phyloP scores from a whole-genome alignment of 2,113 vertebrate species.

The Dipodomys spectabilis region DNA sequence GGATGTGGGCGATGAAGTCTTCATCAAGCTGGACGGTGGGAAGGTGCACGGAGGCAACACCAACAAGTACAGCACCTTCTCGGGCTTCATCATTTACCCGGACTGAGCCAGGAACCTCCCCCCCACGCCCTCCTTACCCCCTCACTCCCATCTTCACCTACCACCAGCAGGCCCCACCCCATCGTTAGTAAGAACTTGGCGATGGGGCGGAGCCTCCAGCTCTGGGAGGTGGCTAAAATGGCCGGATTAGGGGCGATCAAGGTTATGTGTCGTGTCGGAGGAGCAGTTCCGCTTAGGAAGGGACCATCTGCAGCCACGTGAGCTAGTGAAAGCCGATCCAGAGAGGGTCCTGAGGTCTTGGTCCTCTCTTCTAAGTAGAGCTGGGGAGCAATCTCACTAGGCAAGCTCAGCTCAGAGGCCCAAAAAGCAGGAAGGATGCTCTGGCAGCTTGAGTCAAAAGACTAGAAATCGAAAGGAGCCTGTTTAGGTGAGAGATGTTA shows the following conservation, averaged over 20 bases:
- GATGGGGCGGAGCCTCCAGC: background rate
- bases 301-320: background rate
- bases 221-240: background rate
- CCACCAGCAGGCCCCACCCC: background rate
- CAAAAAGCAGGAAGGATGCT: background rate
- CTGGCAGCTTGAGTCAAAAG: background rate
- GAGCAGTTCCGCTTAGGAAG: background rate
- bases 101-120: conserved; percentile 84
- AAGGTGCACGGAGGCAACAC: conserved; percentile 96
- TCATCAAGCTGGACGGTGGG: conserved; percentile 94
- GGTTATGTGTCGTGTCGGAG: background rate
- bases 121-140: background rate
- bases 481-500: background rate
- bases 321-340: accelerated
- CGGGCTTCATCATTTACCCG: conserved; percentile 95
- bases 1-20: conserved; percentile 95
- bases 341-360: accelerated
- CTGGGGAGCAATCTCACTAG: background rate
- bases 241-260: background rate
- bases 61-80: conserved; percentile 98
- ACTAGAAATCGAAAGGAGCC: background rate
- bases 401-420: background rate
- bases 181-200: background rate
- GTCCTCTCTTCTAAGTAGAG: background rate
- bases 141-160: background rate